Conservation (phyloP, 2,888 invertebrate genomes). For the Thymelicus acteon region DNA sequence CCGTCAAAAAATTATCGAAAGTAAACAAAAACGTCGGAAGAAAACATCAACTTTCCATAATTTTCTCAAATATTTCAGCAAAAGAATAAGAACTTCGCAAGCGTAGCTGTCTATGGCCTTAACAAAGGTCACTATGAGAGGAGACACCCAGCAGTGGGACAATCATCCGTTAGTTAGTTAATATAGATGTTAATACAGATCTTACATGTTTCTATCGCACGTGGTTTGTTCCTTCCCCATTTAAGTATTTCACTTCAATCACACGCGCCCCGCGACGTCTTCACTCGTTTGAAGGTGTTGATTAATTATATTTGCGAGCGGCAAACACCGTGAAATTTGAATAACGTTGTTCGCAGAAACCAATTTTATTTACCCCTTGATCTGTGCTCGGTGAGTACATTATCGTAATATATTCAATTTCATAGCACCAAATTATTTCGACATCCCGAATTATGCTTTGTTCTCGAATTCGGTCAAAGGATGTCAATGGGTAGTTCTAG, state of each 20-base stretch:
- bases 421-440: constrained; percentile 33
- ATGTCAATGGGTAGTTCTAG: constrained; percentile 14
- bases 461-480: constrained; percentile 25
- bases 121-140: no score
- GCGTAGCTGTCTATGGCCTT: no score
- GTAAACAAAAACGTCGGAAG: no score
- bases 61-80: no score
- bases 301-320: constrained; percentile 33
- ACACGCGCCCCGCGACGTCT: not conserved
- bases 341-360: constrained; percentile 29
- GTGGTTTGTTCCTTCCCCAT: not conserved
- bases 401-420: constrained; percentile 46
- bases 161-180: no score
- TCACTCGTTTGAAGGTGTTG: constrained; percentile 19
- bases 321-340: constrained; percentile 36
- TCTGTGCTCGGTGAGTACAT: constrained; percentile 34
- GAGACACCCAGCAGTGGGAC: no score
- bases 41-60: no score
- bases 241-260: constrained; percentile 9
- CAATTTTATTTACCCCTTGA: constrained; percentile 39
- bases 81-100: no score
- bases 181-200: no score
- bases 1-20: no score
- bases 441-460: constrained; percentile 13
- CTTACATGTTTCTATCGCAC: no score